Evolutionary conservation across 2,888 invertebrate species (phyloP), one percentile per base, ranked within the genome.

Genomic region (Julus scandinavius): DNA sequence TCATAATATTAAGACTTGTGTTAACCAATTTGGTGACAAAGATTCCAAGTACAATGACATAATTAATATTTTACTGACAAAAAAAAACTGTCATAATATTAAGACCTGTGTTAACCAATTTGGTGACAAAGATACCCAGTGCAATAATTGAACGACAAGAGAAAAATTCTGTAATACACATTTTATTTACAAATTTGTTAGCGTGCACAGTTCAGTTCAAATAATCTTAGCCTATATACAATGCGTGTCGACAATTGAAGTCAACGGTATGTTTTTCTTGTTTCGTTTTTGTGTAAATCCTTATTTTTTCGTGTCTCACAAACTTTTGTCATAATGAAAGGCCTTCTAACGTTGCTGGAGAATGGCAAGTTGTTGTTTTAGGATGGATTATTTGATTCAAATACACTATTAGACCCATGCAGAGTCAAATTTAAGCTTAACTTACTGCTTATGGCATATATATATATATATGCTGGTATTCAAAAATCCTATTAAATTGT

Each of bases 141-240:
- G 29, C 2, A 80, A 29, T 11, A 80, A 80, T 80, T 38, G 13
- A 15, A 72, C 72, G 9, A 80, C 63, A 80, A 80, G 15, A 6
- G 38, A 38, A 80, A 7, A 40, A 38, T 80, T 80, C 38, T 9
- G 80, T 38, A 80, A 80, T 80, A 80, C 80, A 80, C 80, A 80
- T 80, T 80, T 80, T 80, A 80, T 80, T 80, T 80, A 80, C 80
- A 80, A 80, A 38, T 80, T 80, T 9, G 15, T 80, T 80, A 38
- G 80, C 80, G 80, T 80, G 80, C 80, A 80, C 80, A 80, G 15
- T 80, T 80, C 80, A 80, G 15, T 80, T 80, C 80, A 80, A 38
- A 80, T 80, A 80, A 80, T 80, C 80, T 80, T 80, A 80, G 40
- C 80, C 80, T 80, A 80, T 80, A 15, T 80, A 80, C 80, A 80